Percentiles rank a stretch among this genome's conserved stretches.
Conservation (phyloP, 2,797 vertebrate species). For the Streptopelia turtur region DNA sequence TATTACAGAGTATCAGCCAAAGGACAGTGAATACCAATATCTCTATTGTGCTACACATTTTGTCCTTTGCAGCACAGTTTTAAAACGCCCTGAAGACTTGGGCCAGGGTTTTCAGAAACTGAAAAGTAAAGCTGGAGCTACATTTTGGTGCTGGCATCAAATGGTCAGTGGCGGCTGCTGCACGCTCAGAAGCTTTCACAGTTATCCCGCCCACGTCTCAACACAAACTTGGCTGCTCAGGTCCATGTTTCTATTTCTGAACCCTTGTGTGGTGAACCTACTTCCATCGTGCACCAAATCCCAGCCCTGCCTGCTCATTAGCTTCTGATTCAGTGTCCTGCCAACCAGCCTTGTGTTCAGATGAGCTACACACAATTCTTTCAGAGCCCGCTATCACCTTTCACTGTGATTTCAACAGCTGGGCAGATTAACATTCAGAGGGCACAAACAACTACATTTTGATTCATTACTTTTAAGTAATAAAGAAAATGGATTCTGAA, state of each 20-base stretch:
- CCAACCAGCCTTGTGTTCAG: not conserved
- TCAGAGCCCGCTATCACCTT: not conserved
- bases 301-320: not conserved
- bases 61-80: not conserved
- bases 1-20: not conserved
- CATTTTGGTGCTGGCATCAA: not conserved
- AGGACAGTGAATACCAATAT: not conserved
- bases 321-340: not conserved
- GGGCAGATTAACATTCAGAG: conserved; percentile 39
- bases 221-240: not conserved
- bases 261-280: not conserved
- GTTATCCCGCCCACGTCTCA: rapidly evolving
- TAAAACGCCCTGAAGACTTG: not conserved
- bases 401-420: not conserved
- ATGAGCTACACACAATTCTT: not conserved
- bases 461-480: conserved; percentile 39
- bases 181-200: not conserved
- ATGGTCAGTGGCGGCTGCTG: not conserved
- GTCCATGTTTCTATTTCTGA: not conserved
- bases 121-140: not conserved
- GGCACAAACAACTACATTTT: conserved; percentile 6
- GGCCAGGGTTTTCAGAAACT: not conserved
- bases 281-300: not conserved
- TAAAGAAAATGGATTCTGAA: conserved; percentile 43
- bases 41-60: not conserved